Conservation (phyloP, 2,888 invertebrate genomes). For the Ennomos erosarius region DNA sequence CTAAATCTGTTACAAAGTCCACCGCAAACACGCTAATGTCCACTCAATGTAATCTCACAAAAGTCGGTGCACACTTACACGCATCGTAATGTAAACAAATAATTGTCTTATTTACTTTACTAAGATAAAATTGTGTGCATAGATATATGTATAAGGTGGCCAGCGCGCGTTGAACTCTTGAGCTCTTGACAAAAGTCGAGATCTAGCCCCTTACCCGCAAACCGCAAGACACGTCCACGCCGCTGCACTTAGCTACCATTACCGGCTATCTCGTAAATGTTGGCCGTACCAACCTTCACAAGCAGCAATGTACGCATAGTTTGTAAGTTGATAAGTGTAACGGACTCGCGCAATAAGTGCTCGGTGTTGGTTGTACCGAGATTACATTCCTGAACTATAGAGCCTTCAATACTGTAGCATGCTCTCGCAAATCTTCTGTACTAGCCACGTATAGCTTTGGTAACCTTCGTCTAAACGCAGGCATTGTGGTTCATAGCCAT, state of each 20-base stretch:
- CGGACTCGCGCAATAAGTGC: slow-evolving; percentile 28
- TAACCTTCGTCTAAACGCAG: slow-evolving; percentile 4
- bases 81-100: slow-evolving; percentile 45
- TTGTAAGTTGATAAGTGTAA: slow-evolving; percentile 12
- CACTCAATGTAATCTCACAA: slow-evolving; percentile 26
- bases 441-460: slow-evolving; percentile 8
- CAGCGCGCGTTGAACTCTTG: slow-evolving; percentile 80
- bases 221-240: slow-evolving; percentile 21
- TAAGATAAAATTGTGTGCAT: slow-evolving; percentile 51
- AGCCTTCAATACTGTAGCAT: slow-evolving; percentile 44
- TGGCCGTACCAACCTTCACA: neutral
- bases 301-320: slow-evolving; percentile 37
- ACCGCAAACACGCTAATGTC: slow-evolving; percentile 3
- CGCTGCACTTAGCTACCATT: slow-evolving; percentile 29
- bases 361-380: slow-evolving; percentile 45
- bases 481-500: slow-evolving; percentile 9
- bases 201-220: slow-evolving; percentile 34
- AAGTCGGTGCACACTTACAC: slow-evolving; percentile 37
- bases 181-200: slow-evolving; percentile 74
- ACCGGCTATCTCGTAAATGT: slow-evolving; percentile 13
- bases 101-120: slow-evolving; percentile 52
- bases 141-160: slow-evolving; percentile 41
- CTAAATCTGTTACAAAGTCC: neutral
- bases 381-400: slow-evolving; percentile 52
- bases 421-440: slow-evolving; percentile 44